Evolutionary conservation across 1,140 invertebrate genomes (phyloP).

Genomic region (Drepana arcuata): DNA sequence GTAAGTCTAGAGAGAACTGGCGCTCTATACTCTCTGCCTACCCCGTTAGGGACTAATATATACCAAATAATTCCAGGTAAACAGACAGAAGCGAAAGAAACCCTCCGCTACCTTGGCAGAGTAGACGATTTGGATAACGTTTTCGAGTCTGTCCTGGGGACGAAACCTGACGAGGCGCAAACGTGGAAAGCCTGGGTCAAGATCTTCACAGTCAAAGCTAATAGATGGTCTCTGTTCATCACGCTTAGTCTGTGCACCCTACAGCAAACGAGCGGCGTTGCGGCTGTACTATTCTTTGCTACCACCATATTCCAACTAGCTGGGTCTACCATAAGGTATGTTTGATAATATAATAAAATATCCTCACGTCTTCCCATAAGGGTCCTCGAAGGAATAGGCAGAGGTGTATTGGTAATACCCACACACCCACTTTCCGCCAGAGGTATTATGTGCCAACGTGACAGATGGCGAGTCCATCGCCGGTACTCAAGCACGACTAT

Average conservation of each 20-base stretch:
- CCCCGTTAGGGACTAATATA: too few relatives aligned
- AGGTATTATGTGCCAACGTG: too few relatives aligned
- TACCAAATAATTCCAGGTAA: conserved; percentile 14
- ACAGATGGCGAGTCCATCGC: too few relatives aligned
- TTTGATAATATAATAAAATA: too few relatives aligned
- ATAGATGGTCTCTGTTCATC: conserved; percentile 31
- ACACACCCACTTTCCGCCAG: too few relatives aligned
- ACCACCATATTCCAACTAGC: conserved; percentile 33
- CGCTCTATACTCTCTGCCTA: too few relatives aligned
- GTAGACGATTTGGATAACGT: conserved; percentile 27
- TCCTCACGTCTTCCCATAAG: too few relatives aligned
- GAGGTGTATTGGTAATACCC: too few relatives aligned
- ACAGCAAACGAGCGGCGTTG: conserved; percentile 29
- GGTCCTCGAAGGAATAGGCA: too few relatives aligned
- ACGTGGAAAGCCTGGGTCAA: conserved; percentile 34
- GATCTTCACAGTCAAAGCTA: conserved; percentile 36
- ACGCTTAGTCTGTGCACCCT: conserved; percentile 28
- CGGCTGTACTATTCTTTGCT: conserved; percentile 30
- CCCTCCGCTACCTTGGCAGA: conserved; percentile 22
- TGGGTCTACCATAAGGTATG: conserved; percentile 17
- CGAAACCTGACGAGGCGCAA: conserved; percentile 15
- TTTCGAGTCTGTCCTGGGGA: conserved; percentile 27
- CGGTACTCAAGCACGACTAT: too few relatives aligned
- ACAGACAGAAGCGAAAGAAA: conserved; percentile 28
- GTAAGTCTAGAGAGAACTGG: too few relatives aligned